Conservation (phyloP, 2,113 vertebrate species). For the Trochalopteron elliotii region DNA sequence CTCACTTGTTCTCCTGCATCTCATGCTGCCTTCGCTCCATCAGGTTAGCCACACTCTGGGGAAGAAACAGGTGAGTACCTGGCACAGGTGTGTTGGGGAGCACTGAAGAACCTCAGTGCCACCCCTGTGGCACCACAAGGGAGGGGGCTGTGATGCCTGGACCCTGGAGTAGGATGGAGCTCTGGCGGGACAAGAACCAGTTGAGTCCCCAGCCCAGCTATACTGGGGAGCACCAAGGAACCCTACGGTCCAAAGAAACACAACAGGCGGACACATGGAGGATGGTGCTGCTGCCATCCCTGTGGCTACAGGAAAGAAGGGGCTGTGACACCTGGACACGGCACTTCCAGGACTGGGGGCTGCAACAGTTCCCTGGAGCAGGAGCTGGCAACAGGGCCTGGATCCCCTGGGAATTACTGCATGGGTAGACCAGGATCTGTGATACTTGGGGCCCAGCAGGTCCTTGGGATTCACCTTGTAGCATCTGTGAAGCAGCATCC, state of each 20-base stretch:
- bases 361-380: no score
- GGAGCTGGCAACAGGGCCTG: not conserved
- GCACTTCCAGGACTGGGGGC: rapidly evolving
- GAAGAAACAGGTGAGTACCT: not conserved
- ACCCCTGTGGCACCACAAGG: not conserved
- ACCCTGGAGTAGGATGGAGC: not conserved
- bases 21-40: slow-evolving; percentile 89
- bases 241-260: not conserved
- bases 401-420: not conserved
- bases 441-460: rapidly evolving
- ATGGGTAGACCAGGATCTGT: rapidly evolving
- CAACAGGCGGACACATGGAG: rapidly evolving
- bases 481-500: not conserved
- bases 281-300: not conserved
- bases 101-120: no score
- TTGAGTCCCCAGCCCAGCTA: not conserved
- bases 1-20: slow-evolving; percentile 91
- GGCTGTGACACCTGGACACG: not conserved
- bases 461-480: not conserved
- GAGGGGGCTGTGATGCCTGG: not conserved
- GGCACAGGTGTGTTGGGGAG: rapidly evolving
- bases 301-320: not conserved
- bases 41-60: slow-evolving; percentile 89
- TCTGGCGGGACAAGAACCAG: not conserved
- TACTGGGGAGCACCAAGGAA: not conserved